Evolutionary conservation across 2,888 invertebrate species (phyloP), one percentile per base, ranked within the genome.

Genomic region (Cephus rjabovi): DNA sequence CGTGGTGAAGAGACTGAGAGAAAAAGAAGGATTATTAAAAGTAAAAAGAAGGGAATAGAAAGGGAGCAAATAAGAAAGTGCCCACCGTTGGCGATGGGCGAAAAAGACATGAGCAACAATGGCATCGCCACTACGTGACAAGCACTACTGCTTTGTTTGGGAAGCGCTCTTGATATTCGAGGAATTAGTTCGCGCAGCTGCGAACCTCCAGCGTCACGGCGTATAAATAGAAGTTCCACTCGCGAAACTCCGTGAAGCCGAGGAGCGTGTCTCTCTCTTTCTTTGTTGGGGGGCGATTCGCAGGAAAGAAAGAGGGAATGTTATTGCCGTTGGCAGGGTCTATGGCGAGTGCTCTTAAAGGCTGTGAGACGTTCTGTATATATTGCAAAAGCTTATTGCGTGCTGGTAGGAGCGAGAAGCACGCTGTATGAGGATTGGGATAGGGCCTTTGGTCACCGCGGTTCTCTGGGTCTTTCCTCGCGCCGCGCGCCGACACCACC

Each of bases 401-500:
- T 56, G 56, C 23, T 56, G 9, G 56, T 56, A 56, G 23, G 56
- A 56, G 23, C 23, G 56, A 23, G 56, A 56, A 56, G 9, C 56
- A 23, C 23, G 9, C 56, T 23, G 23, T 9, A 23, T 23, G 23
- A 56, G 56, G 56, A 56, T 56, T 56, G 23, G 56, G 23, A 56
- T 56, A 56, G 56, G 23, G 23, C 56, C 6, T 9, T 56, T 56
- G 56, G 56, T 56, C 56, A 9, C 56, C 9, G 56, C 56, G 56
- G 56, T 56, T 56, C 56, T 56, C 56, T 56, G 56, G 9, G 23
- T 56, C 56, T 56, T 56, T 56, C 56, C 56, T 56, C 56, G 9
- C 56, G 56, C 56, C 56, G 76, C 75, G 30, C 80, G 34, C 73
- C 81, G 81, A 79, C 80, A 80, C 79, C 81, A 77, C 81, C 80